Percentiles rank a stretch among this genome's conserved stretches.
phyloP scores from a whole-genome alignment of 2,113 vertebrate species.

The Syrmaticus mikado region DNA sequence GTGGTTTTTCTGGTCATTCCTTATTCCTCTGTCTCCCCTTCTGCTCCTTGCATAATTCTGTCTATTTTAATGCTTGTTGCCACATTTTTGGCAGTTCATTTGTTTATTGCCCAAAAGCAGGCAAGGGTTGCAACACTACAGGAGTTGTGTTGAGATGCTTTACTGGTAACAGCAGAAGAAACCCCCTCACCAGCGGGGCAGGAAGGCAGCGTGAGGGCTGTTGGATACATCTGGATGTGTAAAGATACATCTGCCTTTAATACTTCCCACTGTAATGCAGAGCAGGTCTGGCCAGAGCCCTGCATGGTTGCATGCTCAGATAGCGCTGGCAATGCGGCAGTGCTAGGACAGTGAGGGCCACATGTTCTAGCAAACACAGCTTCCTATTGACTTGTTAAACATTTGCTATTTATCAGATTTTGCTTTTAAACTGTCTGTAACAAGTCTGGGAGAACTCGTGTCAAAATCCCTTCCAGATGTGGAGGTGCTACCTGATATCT shows the following conservation, averaged over 20 bases:
- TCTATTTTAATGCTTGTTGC: constrained; percentile 12
- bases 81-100: constrained; percentile 2
- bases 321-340: neutral
- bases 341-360: neutral
- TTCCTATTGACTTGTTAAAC: constrained; percentile 71
- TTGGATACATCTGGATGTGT: constrained; percentile 26
- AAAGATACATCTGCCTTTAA: constrained; percentile 59
- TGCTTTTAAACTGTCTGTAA: constrained; percentile 55
- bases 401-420: constrained; percentile 68
- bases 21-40: neutral
- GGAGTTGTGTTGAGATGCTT: neutral
- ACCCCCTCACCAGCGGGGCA: neutral
- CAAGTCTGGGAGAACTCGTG: constrained; percentile 41
- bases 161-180: neutral
- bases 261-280: constrained; percentile 6
- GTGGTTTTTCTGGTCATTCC: constrained; percentile 67
- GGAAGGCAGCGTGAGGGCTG: neutral
- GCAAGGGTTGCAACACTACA: neutral
- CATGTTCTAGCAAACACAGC: constrained; percentile 34
- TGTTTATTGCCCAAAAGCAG: neutral
- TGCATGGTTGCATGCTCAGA: neutral
- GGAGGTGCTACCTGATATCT: constrained; percentile 57
- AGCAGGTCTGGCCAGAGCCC: neutral
- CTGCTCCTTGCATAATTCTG: neutral
- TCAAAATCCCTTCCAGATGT: constrained; percentile 77